phyloP scores from a whole-genome alignment of 2,888 invertebrate species.

The Encarsia formosa region DNA sequence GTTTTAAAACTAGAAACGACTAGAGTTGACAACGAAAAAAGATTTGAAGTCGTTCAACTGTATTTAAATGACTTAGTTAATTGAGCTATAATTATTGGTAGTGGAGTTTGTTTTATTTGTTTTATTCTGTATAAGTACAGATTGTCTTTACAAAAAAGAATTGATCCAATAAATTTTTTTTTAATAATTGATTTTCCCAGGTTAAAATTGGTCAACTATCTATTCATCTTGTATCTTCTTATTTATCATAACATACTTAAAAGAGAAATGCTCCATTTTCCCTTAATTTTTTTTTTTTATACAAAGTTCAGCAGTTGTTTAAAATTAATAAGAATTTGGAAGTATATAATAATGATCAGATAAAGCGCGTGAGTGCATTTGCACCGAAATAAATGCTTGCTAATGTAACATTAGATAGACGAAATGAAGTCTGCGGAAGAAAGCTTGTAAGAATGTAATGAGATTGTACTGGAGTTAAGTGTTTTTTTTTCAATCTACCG shows the following conservation, averaged over 20 bases:
- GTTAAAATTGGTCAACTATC: constrained; percentile 24
- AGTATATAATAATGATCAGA: constrained; percentile 27
- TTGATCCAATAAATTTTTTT: constrained; percentile 15
- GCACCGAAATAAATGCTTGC: constrained; percentile 40
- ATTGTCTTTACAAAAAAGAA: constrained; percentile 10
- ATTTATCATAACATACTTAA: constrained; percentile 19
- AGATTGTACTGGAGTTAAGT: constrained; percentile 28
- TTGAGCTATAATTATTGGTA: constrained; percentile 12
- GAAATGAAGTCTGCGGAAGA: constrained; percentile 31
- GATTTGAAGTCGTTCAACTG: too few relatives aligned
- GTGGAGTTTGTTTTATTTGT: constrained; percentile 22
- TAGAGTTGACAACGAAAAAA: constrained; percentile 22
- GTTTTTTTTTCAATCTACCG: constrained; percentile 17
- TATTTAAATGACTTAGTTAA: too few relatives aligned
- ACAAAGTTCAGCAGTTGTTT: constrained; percentile 30
- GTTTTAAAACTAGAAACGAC: constrained; percentile 22
- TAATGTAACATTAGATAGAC: constrained; percentile 30
- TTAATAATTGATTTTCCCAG: constrained; percentile 11
- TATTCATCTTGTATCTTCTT: constrained; percentile 44
- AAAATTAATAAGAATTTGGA: constrained; percentile 33
- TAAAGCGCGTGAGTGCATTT: constrained; percentile 35
- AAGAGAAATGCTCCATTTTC: constrained; percentile 21
- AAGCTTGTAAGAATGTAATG: constrained; percentile 42
- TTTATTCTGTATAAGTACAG: neutral
- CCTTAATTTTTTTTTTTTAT: constrained; percentile 26